Conservation (phyloP, 2,797 vertebrate species). For the Passerculus sandwichensis region DNA sequence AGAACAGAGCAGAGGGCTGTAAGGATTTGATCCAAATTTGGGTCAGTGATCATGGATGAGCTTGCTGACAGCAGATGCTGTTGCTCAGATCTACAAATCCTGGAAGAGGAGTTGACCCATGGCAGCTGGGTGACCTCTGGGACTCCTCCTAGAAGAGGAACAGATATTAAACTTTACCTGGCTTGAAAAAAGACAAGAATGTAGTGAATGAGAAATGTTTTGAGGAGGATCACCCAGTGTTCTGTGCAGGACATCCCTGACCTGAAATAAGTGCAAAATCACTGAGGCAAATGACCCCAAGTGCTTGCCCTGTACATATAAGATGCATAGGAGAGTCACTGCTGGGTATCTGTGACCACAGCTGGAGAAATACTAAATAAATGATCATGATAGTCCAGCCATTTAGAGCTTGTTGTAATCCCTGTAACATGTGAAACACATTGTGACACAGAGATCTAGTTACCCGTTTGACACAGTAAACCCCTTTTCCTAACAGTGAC, state of each 20-base stretch:
- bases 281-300: background rate
- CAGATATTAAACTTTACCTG: background rate
- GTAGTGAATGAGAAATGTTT: background rate
- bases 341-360: background rate
- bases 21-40: background rate
- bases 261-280: background rate
- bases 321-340: background rate
- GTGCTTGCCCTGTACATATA: background rate
- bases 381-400: background rate
- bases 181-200: background rate
- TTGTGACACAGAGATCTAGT: background rate
- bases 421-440: background rate
- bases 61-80: background rate
- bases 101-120: background rate
- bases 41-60: background rate
- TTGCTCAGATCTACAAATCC: background rate
- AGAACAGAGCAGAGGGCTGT: background rate
- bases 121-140: background rate
- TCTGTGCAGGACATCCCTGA: background rate
- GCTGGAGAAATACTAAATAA: background rate
- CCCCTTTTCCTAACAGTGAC: background rate
- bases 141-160: background rate
- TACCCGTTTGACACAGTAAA: background rate
- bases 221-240: background rate
- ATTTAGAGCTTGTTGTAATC: background rate